These are phyloP conservation scores for Cyprinodon diabolis DNA, from an alignment of 2,797 vertebrate species.

Conservation along the genomic window DNA sequence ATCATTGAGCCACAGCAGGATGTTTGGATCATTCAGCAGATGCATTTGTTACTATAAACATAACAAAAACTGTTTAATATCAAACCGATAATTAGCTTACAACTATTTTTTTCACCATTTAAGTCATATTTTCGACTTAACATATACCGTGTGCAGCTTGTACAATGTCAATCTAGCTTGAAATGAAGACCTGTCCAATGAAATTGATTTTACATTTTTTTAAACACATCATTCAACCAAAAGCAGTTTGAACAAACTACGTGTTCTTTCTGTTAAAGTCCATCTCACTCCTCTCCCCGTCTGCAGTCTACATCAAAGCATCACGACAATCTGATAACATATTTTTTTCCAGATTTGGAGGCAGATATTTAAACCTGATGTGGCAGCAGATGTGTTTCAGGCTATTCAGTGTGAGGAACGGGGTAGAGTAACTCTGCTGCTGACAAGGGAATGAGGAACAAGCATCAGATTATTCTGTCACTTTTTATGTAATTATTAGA, in stretches of 20 bases:
- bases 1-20: too few relatives aligned
- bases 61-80: neutral
- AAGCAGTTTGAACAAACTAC: neutral
- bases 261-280: neutral
- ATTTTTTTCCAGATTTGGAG: neutral
- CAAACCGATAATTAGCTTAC: neutral
- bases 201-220: too few relatives aligned
- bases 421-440: neutral
- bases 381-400: neutral
- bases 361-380: constrained; percentile 2
- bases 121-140: neutral
- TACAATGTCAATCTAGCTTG: neutral
- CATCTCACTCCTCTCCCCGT: neutral
- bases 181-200: neutral
- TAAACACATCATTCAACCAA: neutral
- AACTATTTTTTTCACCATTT: neutral
- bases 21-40: neutral
- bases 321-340: neutral
- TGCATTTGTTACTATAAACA: neutral
- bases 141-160: neutral
- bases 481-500: neutral
- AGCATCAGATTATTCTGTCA: neutral
- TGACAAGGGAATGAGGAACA: neutral
- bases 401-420: constrained; percentile 1
- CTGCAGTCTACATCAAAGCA: constrained; percentile 2